Conservation (phyloP, 53 echinoderm and acorn worm species). For the Paracentrotus lividus region DNA sequence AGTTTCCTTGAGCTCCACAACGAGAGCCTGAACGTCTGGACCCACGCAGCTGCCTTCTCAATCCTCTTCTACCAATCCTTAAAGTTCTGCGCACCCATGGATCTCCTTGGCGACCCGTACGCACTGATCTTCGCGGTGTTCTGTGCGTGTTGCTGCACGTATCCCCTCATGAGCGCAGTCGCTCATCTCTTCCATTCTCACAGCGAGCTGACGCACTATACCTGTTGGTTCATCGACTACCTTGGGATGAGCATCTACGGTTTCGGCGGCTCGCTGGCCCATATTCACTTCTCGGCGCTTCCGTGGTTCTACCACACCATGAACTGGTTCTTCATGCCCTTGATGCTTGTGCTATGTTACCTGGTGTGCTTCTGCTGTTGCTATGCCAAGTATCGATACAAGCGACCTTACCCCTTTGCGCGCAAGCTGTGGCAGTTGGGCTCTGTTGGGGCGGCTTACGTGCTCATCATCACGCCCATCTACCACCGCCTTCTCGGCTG, state of each 20-base stretch:
- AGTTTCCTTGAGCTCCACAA: conserved; percentile 95
- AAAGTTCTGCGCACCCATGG: conserved; percentile 76
- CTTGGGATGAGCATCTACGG: conserved; percentile 91
- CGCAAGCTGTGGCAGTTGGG: conserved; percentile 95
- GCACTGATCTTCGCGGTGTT: conserved; percentile 84
- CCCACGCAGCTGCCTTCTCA: conserved; percentile 83
- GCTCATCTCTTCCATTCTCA: conserved; percentile 96
- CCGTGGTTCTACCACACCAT: conserved; percentile 75
- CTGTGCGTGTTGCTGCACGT: conserved; percentile 78
- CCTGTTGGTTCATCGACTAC: conserved; percentile 97
- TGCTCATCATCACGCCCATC: conserved; percentile 82
- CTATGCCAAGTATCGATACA: conserved; percentile 92
- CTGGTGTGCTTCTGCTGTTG: conserved; percentile 86
- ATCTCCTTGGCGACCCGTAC: conserved; percentile 79
- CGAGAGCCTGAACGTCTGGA: conserved; percentile 95
- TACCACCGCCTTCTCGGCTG: conserved; percentile 77
- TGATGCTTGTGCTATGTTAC: conserved; percentile 76
- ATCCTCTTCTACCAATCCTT: conserved; percentile 75
- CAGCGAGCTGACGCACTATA: conserved; percentile 89
- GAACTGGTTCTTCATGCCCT: conserved; percentile 75
- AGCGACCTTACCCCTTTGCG: conserved; percentile 89
- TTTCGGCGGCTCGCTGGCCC: conserved; percentile 82
- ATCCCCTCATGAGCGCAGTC: conserved; percentile 82
- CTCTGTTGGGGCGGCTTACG: conserved; percentile 81
- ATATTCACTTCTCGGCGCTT: conserved; percentile 80